These are phyloP conservation scores for Acleris holmiana DNA, from an alignment of 2,888 invertebrate genomes.

Conservation along the genomic window DNA sequence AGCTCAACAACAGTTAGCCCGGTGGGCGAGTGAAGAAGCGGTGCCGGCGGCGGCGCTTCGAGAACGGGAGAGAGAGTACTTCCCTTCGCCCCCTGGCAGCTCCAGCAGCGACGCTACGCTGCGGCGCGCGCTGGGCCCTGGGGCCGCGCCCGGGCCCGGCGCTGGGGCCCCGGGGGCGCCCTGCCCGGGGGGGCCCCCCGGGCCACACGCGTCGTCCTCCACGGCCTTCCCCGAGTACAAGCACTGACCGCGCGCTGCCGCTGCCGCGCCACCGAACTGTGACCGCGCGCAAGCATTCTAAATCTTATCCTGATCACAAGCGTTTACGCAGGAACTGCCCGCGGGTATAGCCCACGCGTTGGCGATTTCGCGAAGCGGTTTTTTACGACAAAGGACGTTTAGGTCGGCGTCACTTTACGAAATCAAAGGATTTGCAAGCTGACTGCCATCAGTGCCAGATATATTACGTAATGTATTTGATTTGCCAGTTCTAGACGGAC, in stretches of 20 bases:
- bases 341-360: constrained; percentile 72
- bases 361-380: constrained; percentile 34
- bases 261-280: constrained; percentile 49
- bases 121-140: constrained; percentile 46
- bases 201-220: constrained; percentile 75
- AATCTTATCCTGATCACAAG: constrained; percentile 36
- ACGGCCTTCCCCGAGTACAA: constrained; percentile 89
- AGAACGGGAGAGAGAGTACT: constrained; percentile 71
- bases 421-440: constrained; percentile 14
- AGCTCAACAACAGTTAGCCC: constrained; percentile 98
- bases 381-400: constrained; percentile 26
- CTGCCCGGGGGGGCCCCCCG: constrained; percentile 65
- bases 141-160: constrained; percentile 66
- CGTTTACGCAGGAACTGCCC: constrained; percentile 25
- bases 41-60: constrained; percentile 82
- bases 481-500: constrained; percentile 11
- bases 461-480: constrained; percentile 14
- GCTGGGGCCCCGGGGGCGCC: constrained; percentile 62
- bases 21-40: constrained; percentile 96
- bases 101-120: constrained; percentile 58
- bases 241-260: constrained; percentile 85
- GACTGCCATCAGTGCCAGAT: constrained; percentile 9
- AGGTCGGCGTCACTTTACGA: constrained; percentile 20
- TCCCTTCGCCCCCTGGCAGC: constrained; percentile 73
- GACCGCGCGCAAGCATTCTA: constrained; percentile 44